Conservation (phyloP, 2,797 vertebrate genomes). For the Siniperca undulata region DNA sequence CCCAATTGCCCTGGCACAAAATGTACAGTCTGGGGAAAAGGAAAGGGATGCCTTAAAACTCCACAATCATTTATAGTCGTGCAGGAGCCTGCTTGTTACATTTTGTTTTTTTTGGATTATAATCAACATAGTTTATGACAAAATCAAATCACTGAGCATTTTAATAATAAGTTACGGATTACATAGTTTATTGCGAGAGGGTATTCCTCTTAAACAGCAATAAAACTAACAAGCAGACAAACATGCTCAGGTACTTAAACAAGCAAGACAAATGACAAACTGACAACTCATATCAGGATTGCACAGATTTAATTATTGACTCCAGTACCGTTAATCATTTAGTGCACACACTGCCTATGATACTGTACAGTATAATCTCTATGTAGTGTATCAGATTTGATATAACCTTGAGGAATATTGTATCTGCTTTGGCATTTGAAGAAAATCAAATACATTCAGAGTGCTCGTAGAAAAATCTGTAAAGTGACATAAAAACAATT, state of each 20-base stretch:
- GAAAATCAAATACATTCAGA: slow-evolving; percentile 59
- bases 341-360: slow-evolving; percentile 23
- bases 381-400: slow-evolving; percentile 40
- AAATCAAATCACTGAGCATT: slow-evolving; percentile 14
- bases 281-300: slow-evolving; percentile 32
- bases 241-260: neutral
- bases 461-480: slow-evolving; percentile 45
- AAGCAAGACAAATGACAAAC: slow-evolving; percentile 38
- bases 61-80: slow-evolving; percentile 27
- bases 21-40: slow-evolving; percentile 39
- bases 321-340: slow-evolving; percentile 43
- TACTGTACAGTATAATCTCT: slow-evolving; percentile 45
- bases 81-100: slow-evolving; percentile 49
- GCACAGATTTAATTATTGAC: slow-evolving; percentile 71
- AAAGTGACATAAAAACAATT: slow-evolving; percentile 25
- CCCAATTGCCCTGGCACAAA: slow-evolving; percentile 57
- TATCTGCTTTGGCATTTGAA: slow-evolving; percentile 39
- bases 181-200: neutral
- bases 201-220: slow-evolving; percentile 21
- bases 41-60: slow-evolving; percentile 31
- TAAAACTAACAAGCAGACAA: slow-evolving; percentile 40
- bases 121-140: slow-evolving; percentile 34
- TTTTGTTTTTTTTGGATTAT: slow-evolving; percentile 51
- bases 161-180: slow-evolving; percentile 45
- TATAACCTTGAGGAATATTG: slow-evolving; percentile 13